These are phyloP conservation scores for Oceanites oceanicus DNA, from an alignment of 2,113 vertebrate genomes.

Conservation along the genomic window DNA sequence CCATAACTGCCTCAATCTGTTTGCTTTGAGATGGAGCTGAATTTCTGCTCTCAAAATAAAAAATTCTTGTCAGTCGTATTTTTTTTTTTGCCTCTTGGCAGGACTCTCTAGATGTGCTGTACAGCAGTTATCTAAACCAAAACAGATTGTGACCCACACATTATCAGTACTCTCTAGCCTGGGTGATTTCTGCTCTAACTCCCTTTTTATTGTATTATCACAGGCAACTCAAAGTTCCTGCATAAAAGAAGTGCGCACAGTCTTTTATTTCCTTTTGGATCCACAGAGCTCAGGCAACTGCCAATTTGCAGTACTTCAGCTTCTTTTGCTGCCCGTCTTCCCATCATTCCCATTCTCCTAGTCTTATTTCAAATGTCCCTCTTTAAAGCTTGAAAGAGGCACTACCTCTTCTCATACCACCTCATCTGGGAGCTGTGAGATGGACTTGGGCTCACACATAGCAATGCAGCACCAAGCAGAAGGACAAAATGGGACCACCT, in stretches of 20 bases:
- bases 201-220: not conserved
- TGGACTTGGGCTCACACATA: not conserved
- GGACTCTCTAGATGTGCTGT: not conserved
- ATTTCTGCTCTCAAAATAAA: constrained; percentile 2
- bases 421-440: not conserved
- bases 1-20: not conserved
- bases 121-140: not conserved
- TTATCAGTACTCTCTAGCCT: not conserved
- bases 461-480: not conserved
- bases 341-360: not conserved
- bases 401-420: not conserved
- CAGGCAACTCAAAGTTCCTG: not conserved
- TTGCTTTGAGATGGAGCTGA: not conserved
- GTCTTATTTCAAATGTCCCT: not conserved
- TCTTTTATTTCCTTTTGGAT: not conserved
- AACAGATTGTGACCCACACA: not conserved
- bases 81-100: not conserved
- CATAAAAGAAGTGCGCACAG: not conserved
- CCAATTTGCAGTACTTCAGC: not conserved
- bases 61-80: not conserved
- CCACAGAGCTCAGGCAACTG: not conserved
- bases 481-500: not conserved
- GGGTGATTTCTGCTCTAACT: not conserved
- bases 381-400: not conserved
- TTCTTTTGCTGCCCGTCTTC: not conserved